phyloP scores from a whole-genome alignment of 2,888 invertebrate species.

The Nephrotoma guestfalica region DNA sequence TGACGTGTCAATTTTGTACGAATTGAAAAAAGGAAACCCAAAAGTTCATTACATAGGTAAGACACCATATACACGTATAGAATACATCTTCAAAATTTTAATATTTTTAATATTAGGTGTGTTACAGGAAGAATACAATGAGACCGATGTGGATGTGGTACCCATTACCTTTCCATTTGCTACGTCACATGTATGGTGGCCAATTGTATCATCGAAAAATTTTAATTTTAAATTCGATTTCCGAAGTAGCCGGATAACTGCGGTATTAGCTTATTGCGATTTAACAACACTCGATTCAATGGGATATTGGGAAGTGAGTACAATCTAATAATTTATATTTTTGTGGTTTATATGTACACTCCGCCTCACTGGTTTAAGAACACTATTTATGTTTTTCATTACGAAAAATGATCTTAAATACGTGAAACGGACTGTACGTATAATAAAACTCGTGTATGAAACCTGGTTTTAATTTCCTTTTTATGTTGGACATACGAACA shows the following conservation, averaged over 20 bases:
- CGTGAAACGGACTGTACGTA: no score
- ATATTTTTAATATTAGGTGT: conserved; percentile 34
- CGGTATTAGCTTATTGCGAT: conserved; percentile 74
- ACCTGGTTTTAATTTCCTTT: no score
- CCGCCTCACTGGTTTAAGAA: no score
- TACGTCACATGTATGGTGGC: conserved; percentile 83
- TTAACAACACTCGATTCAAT: conserved; percentile 53
- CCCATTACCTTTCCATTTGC: conserved; percentile 86
- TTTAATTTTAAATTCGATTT: conserved; percentile 74
- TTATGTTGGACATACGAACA: no score
- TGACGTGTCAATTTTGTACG: conserved; percentile 80
- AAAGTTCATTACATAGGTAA: conserved; percentile 63
- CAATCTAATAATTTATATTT: neutral
- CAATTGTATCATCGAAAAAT: conserved; percentile 55
- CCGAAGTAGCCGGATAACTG: conserved; percentile 68
- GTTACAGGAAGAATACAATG: conserved; percentile 67
- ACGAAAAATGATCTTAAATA: no score
- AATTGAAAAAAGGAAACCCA: conserved; percentile 68
- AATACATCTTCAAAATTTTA: neutral
- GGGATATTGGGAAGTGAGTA: conserved; percentile 74
- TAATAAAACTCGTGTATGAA: no score
- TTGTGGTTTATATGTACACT: neutral
- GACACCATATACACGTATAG: conserved; percentile 10
- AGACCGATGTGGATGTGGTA: conserved; percentile 71
- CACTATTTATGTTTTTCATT: no score